Percentiles rank a stretch among this genome's conserved stretches.
Evolutionary conservation across 2,113 vertebrate genomes (phyloP).

Genomic region (Bungarus multicinctus): DNA sequence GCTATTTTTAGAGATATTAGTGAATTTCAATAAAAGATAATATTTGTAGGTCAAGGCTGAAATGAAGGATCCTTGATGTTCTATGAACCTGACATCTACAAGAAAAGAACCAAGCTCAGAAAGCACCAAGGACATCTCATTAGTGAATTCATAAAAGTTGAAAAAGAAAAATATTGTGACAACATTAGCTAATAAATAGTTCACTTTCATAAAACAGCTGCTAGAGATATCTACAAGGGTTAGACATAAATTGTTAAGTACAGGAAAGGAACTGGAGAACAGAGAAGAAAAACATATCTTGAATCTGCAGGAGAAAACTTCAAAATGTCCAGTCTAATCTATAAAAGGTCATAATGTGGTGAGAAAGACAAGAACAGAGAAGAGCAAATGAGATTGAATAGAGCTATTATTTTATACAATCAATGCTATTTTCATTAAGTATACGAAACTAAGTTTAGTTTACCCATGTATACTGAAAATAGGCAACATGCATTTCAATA

Average conservation of each 20-base stretch:
- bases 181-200: background rate
- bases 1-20: background rate
- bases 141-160: background rate
- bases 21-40: background rate
- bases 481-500: background rate
- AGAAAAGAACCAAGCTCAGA: background rate
- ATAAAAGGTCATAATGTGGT: background rate
- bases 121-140: background rate
- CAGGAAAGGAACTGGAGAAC: background rate
- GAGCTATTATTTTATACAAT: background rate
- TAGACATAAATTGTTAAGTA: background rate
- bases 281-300: background rate
- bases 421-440: background rate
- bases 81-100: background rate
- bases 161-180: background rate
- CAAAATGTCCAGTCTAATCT: background rate
- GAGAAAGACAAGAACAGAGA: background rate
- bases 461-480: background rate
- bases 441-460: background rate
- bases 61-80: background rate
- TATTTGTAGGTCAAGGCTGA: background rate
- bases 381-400: background rate
- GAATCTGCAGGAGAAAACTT: background rate
- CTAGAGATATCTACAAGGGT: background rate
- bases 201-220: background rate